Conservation (phyloP, 2,888 invertebrate species). For the Clivina fossor region DNA sequence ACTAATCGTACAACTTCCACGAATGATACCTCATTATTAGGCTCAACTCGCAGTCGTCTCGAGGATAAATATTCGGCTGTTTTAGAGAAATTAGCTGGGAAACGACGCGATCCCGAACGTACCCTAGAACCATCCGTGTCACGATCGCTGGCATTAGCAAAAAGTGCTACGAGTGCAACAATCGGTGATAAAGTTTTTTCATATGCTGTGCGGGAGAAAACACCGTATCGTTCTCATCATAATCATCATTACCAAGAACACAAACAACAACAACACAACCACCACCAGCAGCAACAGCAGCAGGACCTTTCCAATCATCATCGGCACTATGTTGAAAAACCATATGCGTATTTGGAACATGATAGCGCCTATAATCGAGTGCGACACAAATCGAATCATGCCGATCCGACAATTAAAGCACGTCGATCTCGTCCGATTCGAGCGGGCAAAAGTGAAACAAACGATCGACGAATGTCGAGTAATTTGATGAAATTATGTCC, state of each 20-base stretch:
- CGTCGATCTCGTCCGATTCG: constrained; percentile 57
- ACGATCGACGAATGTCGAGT: constrained; percentile 51
- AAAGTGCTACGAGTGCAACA: constrained; percentile 64
- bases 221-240: constrained; percentile 59
- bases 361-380: constrained; percentile 48
- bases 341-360: constrained; percentile 50
- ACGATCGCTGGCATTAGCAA: constrained; percentile 61
- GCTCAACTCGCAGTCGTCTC: constrained; percentile 66
- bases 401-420: constrained; percentile 50
- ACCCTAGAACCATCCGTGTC: constrained; percentile 64
- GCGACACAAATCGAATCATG: constrained; percentile 51
- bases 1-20: neutral
- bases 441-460: constrained; percentile 65
- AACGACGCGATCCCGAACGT: constrained; percentile 67
- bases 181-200: constrained; percentile 64
- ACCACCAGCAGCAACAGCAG: constrained; percentile 23
- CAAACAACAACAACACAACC: constrained; percentile 20
- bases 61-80: constrained; percentile 81
- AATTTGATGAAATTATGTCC: constrained; percentile 59
- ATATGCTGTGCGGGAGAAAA: constrained; percentile 64
- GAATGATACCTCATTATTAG: constrained; percentile 43
- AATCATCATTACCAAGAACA: constrained; percentile 43
- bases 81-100: constrained; percentile 67
- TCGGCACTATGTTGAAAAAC: constrained; percentile 49
- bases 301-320: constrained; percentile 36